These are phyloP conservation scores for Rhingia rostrata DNA, from an alignment of 2,888 invertebrate species.

Conservation along the genomic window DNA sequence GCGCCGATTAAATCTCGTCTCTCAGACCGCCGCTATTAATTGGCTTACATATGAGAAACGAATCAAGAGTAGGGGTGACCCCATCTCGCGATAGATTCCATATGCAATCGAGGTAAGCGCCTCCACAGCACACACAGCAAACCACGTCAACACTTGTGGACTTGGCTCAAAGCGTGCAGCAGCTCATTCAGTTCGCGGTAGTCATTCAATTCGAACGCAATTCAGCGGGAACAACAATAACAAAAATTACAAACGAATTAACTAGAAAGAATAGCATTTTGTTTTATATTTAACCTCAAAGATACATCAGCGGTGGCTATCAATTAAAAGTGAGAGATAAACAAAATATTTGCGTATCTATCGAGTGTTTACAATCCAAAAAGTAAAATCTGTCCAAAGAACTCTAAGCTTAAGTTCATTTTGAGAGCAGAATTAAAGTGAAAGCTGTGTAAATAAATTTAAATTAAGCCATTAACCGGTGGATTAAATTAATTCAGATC, in stretches of 20 bases:
- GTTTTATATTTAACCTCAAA: background rate
- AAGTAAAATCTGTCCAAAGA: background rate
- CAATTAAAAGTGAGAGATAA: background rate
- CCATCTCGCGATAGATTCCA: slow-evolving; percentile 18
- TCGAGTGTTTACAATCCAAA: background rate
- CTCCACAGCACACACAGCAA: slow-evolving; percentile 23
- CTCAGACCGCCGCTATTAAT: slow-evolving; percentile 28
- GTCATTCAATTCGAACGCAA: slow-evolving; percentile 66
- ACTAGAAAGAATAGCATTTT: background rate
- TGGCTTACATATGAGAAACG: slow-evolving; percentile 23
- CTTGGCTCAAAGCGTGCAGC: slow-evolving; percentile 43
- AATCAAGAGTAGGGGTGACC: slow-evolving; percentile 57
- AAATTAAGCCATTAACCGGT: background rate
- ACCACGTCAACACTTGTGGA: slow-evolving; percentile 38
- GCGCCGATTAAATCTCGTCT: slow-evolving; percentile 28
- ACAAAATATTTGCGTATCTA: background rate
- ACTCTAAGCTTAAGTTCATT: background rate
- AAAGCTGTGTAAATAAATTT: slow-evolving; percentile 18
- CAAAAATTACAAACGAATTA: slow-evolving; percentile 18
- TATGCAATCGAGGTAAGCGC: slow-evolving; percentile 39
- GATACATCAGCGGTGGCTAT: background rate
- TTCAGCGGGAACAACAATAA: slow-evolving; percentile 32
- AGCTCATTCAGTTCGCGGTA: slow-evolving; percentile 68
- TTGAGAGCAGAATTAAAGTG: slow-evolving; percentile 18
- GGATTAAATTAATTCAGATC: slow-evolving; percentile 18